A percentile compares a stretch with the other conserved stretches of the same genome.
These are phyloP conservation scores for Pedionomus torquatus DNA, from an alignment of 2,113 vertebrate species.

Conservation along the genomic window DNA sequence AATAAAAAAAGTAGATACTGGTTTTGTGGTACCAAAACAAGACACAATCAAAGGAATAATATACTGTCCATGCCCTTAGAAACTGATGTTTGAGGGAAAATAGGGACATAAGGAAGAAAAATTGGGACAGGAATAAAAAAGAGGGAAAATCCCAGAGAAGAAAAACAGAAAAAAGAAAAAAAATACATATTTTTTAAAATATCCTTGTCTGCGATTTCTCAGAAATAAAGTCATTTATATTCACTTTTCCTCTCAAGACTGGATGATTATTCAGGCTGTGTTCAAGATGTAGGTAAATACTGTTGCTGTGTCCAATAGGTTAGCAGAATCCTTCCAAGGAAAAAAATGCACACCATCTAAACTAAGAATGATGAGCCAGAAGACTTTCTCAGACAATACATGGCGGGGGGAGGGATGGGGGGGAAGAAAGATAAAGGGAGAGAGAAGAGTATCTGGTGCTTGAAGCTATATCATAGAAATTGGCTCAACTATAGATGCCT, in stretches of 20 bases:
- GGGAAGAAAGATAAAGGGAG: no score
- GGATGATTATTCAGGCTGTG: neutral
- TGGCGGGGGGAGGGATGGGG: no score
- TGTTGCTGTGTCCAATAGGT: neutral
- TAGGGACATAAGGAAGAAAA: neutral
- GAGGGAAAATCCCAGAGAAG: neutral
- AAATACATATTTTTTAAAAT: neutral
- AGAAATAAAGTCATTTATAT: neutral
- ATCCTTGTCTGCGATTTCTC: neutral
- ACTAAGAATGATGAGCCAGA: neutral
- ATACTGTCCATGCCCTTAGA: neutral
- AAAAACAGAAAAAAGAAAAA: neutral
- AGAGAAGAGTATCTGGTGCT: fast-evolving
- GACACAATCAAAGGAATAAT: neutral
- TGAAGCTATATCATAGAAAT: neutral
- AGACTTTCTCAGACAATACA: neutral
- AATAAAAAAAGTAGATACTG: neutral
- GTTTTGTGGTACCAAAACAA: neutral
- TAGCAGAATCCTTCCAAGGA: neutral
- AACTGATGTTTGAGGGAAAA: neutral
- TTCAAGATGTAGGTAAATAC: neutral
- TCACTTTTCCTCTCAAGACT: neutral
- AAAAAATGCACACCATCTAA: neutral
- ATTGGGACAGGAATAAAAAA: neutral
- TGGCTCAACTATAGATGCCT: neutral